A percentile compares a stretch with the other conserved stretches of the same genome.
Conservation (phyloP, 2,888 invertebrate genomes). For the Pilophorus perplexus region DNA sequence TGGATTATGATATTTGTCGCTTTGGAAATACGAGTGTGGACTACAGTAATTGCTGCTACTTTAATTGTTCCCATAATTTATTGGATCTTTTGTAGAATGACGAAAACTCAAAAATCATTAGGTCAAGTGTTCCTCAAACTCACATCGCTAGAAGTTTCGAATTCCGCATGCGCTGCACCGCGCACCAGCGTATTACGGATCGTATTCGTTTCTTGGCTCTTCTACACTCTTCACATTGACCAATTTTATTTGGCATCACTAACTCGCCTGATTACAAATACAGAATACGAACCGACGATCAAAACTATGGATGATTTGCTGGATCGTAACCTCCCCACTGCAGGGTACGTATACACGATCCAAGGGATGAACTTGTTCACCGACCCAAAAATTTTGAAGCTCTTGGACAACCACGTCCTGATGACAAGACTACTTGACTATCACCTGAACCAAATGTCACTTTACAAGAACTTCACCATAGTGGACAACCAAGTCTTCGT, state of each 20-base stretch:
- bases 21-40: not conserved
- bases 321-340: not conserved
- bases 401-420: not conserved
- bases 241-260: conserved; percentile 28
- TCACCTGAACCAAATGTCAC: not conserved
- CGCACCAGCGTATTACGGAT: not conserved
- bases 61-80: not conserved
- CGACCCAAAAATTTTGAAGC: not conserved
- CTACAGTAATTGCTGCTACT: not conserved
- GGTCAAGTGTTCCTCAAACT: not conserved
- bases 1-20: conserved; percentile 27
- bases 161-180: conserved; percentile 3
- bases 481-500: conserved; percentile 14
- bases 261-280: conserved; percentile 7
- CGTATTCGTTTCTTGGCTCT: conserved; percentile 8
- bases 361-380: not conserved
- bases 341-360: not conserved
- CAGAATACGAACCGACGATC: conserved; percentile 23
- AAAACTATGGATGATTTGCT: conserved; percentile 13
- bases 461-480: conserved; percentile 6
- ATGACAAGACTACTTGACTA: not conserved
- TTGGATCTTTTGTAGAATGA: not conserved
- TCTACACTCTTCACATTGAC: conserved; percentile 28
- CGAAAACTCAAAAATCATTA: not conserved
- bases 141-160: not conserved